Evolutionary conservation across 2,113 vertebrate genomes (phyloP).

Genomic region (Pollimyrus isidori): DNA sequence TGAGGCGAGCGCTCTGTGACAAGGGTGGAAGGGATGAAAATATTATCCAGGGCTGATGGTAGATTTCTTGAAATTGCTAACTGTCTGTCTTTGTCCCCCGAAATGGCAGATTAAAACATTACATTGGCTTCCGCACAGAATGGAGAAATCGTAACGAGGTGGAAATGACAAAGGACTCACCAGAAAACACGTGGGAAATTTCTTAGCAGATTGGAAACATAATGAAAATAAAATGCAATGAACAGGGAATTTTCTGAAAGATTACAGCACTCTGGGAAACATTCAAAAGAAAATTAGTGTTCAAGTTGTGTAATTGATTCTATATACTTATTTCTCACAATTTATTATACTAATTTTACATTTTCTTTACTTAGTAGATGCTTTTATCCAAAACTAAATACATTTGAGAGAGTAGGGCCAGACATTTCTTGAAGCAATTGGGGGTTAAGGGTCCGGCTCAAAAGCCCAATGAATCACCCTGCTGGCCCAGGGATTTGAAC

Average conservation of each 20-base stretch:
- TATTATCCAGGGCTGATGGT: neutral
- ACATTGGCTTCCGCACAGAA: neutral
- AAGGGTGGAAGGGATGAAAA: neutral
- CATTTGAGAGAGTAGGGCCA: neutral
- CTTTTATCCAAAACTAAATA: neutral
- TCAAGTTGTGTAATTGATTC: neutral
- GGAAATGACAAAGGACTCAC: neutral
- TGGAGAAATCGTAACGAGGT: neutral
- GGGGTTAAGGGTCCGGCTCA: neutral
- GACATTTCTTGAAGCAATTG: neutral
- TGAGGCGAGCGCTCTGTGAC: neutral
- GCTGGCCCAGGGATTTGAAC: neutral
- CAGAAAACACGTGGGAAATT: neutral
- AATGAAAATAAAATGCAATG: neutral
- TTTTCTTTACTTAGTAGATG: neutral
- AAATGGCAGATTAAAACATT: neutral
- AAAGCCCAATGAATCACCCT: neutral
- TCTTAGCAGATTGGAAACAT: neutral
- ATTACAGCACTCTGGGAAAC: neutral
- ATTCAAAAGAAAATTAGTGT: neutral
- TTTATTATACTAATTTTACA: neutral
- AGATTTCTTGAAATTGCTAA: neutral
- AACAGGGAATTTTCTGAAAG: neutral
- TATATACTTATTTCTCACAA: neutral
- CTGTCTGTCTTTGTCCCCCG: neutral